Conservation (phyloP, 2,888 invertebrate species). For the Norana najaformis region DNA sequence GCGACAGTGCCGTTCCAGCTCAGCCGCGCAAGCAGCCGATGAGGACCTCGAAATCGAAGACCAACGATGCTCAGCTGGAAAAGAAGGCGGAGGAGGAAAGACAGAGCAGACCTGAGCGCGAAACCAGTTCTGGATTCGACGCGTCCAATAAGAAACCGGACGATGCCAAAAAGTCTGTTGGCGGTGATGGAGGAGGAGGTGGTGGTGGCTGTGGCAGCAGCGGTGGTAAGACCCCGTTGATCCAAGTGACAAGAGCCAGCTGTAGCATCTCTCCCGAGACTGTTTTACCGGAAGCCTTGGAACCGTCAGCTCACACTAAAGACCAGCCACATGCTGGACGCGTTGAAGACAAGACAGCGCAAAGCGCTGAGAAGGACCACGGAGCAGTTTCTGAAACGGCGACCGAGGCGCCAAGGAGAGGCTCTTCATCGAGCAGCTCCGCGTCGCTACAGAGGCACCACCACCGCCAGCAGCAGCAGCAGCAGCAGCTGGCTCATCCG, state of each 20-base stretch:
- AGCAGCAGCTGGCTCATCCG: background rate
- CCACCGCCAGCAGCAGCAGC: background rate
- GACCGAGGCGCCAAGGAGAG: background rate
- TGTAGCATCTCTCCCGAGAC: background rate
- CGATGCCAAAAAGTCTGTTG: background rate
- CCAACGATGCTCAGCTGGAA: background rate
- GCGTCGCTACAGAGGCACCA: background rate
- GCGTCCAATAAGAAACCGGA: background rate
- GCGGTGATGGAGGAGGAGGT: background rate
- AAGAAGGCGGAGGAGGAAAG: background rate
- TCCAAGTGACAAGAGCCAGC: background rate
- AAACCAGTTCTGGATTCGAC: no score
- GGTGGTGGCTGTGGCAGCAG: background rate
- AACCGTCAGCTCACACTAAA: no score
- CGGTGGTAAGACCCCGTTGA: background rate
- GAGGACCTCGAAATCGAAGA: no score
- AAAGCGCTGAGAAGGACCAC: background rate
- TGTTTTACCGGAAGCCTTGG: background rate
- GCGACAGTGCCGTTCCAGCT: no score
- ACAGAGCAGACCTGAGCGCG: background rate
- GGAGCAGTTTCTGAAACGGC: background rate
- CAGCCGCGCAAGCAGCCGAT: no score
- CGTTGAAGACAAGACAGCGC: no score
- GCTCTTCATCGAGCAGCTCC: background rate
- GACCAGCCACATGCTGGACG: no score